Evolutionary conservation across 2,797 vertebrate genomes (phyloP).

Genomic region (Sebastes taczanowskii): DNA sequence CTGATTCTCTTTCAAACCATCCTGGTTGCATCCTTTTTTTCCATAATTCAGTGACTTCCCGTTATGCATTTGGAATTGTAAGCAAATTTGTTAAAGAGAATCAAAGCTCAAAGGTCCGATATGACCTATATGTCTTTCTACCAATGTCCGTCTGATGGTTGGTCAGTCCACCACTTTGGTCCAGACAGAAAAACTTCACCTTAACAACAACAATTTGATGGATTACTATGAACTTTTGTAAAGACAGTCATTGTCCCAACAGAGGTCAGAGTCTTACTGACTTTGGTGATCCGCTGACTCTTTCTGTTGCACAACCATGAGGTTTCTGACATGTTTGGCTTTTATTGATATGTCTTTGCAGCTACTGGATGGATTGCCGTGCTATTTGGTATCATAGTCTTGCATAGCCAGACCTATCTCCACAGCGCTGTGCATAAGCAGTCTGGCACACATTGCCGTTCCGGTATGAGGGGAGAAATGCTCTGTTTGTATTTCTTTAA

Average conservation of each 20-base stretch:
- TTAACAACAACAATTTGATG: background rate
- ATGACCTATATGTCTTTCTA: background rate
- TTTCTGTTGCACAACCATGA: background rate
- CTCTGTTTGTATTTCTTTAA: background rate
- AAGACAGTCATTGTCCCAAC: background rate
- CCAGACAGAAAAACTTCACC: background rate
- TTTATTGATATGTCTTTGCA: background rate
- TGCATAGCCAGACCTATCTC: background rate
- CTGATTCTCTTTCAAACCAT: background rate
- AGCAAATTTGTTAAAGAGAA: background rate
- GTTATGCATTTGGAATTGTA: background rate
- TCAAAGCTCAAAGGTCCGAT: background rate
- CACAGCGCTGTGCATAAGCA: background rate
- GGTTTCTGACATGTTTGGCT: background rate
- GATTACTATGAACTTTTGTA: background rate
- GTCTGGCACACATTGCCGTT: background rate
- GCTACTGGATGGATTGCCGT: background rate
- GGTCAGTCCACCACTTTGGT: background rate
- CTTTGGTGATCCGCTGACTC: background rate
- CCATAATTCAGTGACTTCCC: background rate
- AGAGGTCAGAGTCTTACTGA: background rate
- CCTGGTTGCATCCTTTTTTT: background rate
- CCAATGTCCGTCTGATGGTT: background rate
- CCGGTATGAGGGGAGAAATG: background rate
- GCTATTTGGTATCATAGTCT: background rate